Percentiles rank a stretch among this genome's conserved stretches.
Evolutionary conservation across 2,888 invertebrate genomes (phyloP).

Genomic region (Ophioninae sp.): DNA sequence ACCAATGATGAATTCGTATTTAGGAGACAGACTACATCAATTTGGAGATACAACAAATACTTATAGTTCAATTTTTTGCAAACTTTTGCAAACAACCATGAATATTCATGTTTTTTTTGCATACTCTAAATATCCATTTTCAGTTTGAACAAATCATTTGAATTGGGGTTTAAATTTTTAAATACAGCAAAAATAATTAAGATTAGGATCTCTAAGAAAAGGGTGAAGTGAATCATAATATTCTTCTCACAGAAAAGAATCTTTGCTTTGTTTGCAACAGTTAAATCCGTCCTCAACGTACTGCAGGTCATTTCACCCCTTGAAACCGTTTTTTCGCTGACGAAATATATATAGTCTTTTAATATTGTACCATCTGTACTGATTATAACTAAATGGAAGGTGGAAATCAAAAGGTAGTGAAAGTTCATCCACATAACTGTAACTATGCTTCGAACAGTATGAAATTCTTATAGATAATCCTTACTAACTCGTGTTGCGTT

Average conservation of each 20-base stretch:
- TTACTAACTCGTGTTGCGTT: conserved; percentile 12
- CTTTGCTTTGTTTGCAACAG: neutral
- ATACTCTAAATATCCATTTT: neutral
- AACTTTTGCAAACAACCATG: neutral
- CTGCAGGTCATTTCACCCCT: neutral
- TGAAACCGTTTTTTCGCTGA: neutral
- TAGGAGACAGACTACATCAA: neutral
- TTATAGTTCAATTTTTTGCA: neutral
- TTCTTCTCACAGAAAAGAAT: neutral
- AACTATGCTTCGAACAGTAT: neutral
- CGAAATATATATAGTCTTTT: neutral
- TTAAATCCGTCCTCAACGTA: neutral
- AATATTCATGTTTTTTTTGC: neutral
- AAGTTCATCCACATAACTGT: neutral
- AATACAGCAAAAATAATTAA: neutral
- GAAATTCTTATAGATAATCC: neutral
- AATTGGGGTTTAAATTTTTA: neutral
- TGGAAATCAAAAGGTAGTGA: neutral
- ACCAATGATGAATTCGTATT: neutral
- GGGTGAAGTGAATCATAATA: no score
- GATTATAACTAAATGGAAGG: neutral
- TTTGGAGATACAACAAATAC: neutral
- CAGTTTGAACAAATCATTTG: neutral
- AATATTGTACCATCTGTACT: neutral
- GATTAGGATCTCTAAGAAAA: no score